Percentiles rank a stretch among this genome's conserved stretches.
Evolutionary conservation across 2,888 invertebrate genomes (phyloP).

Genomic region (Ormyrus labotus): DNA sequence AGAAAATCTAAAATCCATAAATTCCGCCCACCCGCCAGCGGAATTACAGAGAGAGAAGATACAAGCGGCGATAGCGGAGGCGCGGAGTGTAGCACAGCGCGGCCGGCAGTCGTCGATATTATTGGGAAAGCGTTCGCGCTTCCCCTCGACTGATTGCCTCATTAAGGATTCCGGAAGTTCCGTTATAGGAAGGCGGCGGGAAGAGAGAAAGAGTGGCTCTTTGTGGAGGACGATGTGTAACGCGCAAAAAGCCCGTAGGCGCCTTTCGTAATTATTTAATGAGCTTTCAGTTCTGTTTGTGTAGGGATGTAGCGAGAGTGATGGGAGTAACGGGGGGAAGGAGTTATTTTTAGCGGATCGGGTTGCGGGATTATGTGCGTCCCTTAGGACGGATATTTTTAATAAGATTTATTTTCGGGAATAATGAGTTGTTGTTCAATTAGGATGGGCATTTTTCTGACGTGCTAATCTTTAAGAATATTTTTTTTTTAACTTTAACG

Average conservation of each 20-base stretch:
- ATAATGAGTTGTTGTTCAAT: too few species aligned
- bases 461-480: too few species aligned
- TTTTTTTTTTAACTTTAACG: too few species aligned
- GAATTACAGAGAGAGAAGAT: neutral
- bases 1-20: too few species aligned
- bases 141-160: slow-evolving; percentile 34
- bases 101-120: slow-evolving; percentile 32
- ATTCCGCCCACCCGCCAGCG: neutral
- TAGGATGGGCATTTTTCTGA: too few species aligned
- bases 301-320: slow-evolving; percentile 1
- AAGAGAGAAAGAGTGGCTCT: neutral
- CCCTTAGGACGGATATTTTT: too few species aligned
- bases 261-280: slow-evolving; percentile 6
- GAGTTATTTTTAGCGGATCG: too few species aligned
- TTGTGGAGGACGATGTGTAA: neutral
- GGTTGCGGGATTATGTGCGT: too few species aligned
- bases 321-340: too few species aligned
- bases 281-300: neutral
- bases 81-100: too few species aligned
- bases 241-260: slow-evolving; percentile 5
- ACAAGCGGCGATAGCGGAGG: too few species aligned
- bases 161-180: slow-evolving; percentile 51
- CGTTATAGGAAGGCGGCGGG: slow-evolving; percentile 9
- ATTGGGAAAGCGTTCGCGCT: slow-evolving; percentile 36
- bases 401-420: too few species aligned